These are phyloP conservation scores for Morone saxatilis DNA, from an alignment of 2,113 vertebrate genomes.

Conservation along the genomic window DNA sequence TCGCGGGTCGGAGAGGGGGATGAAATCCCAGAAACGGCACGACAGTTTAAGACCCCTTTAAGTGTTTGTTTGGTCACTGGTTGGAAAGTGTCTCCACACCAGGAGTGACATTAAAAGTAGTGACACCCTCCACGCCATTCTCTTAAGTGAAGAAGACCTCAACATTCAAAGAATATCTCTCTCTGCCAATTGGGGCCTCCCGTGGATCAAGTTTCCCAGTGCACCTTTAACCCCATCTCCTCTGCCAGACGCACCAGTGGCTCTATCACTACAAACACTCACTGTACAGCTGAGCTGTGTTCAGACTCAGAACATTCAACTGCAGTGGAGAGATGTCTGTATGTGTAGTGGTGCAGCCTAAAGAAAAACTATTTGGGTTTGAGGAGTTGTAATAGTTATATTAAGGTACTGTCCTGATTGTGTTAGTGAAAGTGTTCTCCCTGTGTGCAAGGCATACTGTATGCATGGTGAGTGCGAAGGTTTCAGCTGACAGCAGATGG, in stretches of 20 bases:
- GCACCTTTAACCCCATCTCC: background rate
- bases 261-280: background rate
- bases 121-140: background rate
- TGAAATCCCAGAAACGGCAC: no score
- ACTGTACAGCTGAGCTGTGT: background rate
- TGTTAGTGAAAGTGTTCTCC: background rate
- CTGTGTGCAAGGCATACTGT: background rate
- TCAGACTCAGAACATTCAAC: background rate
- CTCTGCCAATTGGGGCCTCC: background rate
- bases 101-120: background rate
- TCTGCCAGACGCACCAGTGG: background rate
- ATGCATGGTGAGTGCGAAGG: background rate
- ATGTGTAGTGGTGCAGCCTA: no score
- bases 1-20: no score
- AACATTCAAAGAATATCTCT: background rate
- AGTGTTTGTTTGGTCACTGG: background rate
- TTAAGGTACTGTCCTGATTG: no score
- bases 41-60: background rate
- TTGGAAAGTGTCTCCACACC: background rate
- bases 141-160: background rate
- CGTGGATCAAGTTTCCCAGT: background rate
- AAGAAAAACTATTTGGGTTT: background rate
- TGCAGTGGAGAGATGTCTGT: no score
- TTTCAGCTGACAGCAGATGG: conserved; percentile 24
- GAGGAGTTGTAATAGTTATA: background rate